Evolutionary conservation across 2,113 vertebrate genomes (phyloP).

Genomic region (Cryptomyrus ogoouensis): DNA sequence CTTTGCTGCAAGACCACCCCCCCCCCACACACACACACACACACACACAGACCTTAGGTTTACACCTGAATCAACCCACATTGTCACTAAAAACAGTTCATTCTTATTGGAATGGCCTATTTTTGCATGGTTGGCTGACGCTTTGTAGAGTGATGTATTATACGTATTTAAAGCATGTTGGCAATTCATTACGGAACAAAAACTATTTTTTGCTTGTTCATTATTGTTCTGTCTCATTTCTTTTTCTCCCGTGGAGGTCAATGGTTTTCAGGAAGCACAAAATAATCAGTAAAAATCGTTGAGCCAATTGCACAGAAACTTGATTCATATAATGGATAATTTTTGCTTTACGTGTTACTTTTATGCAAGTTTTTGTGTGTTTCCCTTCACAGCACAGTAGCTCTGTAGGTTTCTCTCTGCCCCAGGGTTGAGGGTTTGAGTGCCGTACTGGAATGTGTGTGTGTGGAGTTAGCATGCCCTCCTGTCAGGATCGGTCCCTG

Average conservation of each 20-base stretch:
- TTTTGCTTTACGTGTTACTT: neutral
- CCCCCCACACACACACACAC: neutral
- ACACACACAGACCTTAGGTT: neutral
- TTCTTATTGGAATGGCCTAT: neutral
- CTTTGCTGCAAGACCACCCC: neutral
- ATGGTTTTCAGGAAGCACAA: neutral
- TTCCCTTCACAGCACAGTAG: neutral
- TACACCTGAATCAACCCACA: neutral
- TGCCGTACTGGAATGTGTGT: neutral
- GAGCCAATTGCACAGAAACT: neutral
- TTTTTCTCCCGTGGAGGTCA: neutral
- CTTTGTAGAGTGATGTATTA: neutral
- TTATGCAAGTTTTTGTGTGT: neutral
- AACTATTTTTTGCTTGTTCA: neutral
- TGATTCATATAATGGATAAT: neutral
- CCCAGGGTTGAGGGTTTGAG: neutral
- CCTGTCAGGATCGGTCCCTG: neutral
- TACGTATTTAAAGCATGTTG: neutral
- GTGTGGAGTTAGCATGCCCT: neutral
- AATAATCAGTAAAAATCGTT: neutral
- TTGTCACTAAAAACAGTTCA: neutral
- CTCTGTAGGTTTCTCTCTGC: neutral
- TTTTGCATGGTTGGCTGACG: neutral
- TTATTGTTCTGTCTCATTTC: neutral
- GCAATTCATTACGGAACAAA: neutral